Evolutionary conservation across 2,113 vertebrate genomes (phyloP).

Genomic region (Platysternon megacephalum): DNA sequence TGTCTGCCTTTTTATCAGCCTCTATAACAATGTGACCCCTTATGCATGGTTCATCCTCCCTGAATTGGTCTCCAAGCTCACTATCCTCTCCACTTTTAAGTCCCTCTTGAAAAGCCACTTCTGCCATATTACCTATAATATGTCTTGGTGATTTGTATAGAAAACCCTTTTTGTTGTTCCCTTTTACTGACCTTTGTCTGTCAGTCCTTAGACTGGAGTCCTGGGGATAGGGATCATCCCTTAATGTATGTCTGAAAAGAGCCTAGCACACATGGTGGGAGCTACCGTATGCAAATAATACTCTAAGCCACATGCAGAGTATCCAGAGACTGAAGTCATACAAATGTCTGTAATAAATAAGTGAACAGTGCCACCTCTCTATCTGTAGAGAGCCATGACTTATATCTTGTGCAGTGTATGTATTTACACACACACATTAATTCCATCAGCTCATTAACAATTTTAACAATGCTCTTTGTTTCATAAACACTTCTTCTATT

Average conservation of each 20-base stretch:
- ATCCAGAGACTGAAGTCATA: neutral
- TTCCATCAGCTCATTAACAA: constrained; percentile 59
- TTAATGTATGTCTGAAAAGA: neutral
- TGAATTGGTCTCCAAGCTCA: neutral
- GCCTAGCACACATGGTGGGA: neutral
- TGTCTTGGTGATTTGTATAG: neutral
- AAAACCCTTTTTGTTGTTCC: neutral
- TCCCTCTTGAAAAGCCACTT: neutral
- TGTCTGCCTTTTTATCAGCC: neutral
- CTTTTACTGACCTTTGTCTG: neutral
- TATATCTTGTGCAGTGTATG: neutral
- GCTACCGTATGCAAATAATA: accelerated
- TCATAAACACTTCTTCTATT: constrained; percentile 36
- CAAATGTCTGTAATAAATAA: neutral
- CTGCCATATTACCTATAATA: neutral
- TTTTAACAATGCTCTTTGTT: constrained; percentile 30
- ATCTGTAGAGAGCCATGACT: constrained; percentile 39
- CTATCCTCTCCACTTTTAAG: neutral
- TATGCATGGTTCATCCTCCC: neutral
- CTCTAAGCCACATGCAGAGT: neutral
- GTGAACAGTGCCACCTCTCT: neutral
- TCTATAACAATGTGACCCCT: neutral
- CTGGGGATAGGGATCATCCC: neutral
- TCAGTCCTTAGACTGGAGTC: neutral
- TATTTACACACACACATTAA: constrained; percentile 3